Evolutionary conservation across 2,888 invertebrate species (phyloP).

Genomic region (Himalopsyche kuldschensis): DNA sequence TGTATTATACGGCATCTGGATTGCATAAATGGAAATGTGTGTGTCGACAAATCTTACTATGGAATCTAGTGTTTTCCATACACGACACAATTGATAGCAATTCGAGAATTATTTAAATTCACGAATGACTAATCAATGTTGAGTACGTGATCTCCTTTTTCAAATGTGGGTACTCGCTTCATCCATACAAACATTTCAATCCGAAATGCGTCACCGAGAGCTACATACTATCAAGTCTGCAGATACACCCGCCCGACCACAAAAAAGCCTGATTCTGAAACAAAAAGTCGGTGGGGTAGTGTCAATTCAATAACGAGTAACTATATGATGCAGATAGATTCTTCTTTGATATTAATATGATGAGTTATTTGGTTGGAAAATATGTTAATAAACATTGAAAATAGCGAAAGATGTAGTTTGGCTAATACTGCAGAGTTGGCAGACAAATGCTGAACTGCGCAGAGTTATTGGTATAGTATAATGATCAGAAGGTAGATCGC

Average conservation of each 20-base stretch:
- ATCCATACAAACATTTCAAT: not conserved
- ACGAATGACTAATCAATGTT: not conserved
- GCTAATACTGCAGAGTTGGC: no score
- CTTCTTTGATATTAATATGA: not conserved
- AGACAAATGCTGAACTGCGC: no score
- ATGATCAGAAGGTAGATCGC: no score
- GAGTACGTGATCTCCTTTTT: not conserved
- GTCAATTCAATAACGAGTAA: constrained; percentile 6
- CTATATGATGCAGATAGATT: not conserved
- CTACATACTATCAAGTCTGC: not conserved
- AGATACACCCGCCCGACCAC: not conserved
- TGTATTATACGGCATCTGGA: no score
- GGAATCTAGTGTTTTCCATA: no score
- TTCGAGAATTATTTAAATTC: not conserved
- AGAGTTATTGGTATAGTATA: no score
- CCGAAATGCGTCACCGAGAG: not conserved
- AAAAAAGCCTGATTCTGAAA: not conserved
- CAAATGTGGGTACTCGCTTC: not conserved
- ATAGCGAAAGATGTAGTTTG: no score
- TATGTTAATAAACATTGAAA: no score
- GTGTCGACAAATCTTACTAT: no score
- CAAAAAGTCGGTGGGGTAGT: constrained; percentile 5
- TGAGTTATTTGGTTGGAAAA: not conserved
- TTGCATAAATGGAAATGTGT: no score
- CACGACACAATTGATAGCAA: no score